Base-by-base conservation (phyloP, 2,113 vertebrate genomes). In the Caranx ignobilis region DNA sequence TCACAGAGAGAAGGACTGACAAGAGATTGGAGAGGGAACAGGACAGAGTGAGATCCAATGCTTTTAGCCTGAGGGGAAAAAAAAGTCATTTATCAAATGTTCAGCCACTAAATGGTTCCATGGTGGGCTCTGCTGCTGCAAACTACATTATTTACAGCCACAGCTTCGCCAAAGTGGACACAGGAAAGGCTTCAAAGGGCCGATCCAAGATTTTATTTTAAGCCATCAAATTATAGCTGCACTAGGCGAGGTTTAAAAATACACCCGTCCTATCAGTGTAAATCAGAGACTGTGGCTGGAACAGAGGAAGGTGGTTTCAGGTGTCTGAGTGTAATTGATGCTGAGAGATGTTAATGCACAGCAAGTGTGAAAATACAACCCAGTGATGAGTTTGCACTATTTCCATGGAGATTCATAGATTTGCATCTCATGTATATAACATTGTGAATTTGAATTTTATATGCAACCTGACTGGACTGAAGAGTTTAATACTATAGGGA, bases 71-170 rank as follows among this genome's bases (percentile, higher is more conserved):
- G 75, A 75, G 59, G 26, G 26, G 1, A 26, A 26, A 90, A 87
- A 79, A 63, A 15, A 0, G 11, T 19, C n/a, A 59, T 78, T 77
- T 77, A 71, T 87, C 61, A 79, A 75, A 71, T 8, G 74, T 50
- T 65, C 0, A 56, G 82, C 71, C 69, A 54, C 69, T 74, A 69
- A 83, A 86, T 57, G 70, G 69, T 70, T 59, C 68, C 16, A 9
- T 5, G 26, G 59, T 54, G 52, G 63, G 45, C 71, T 76, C 83
- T 32, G 41, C 75, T 70, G 79, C 82, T 9, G 21, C 66, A 66
- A 83, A 69, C 75, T 86, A 54, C 86, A 90, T 89, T 91, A 91
- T 92, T 91, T 90, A 89, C 82, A 86, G 70, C 66, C 18, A 31
- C 47, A 26, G 84, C 82, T 87, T 89, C 84, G 79, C 79, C 82